phyloP scores from a whole-genome alignment of 64 coral and sea anemone species.

The Pocillopora verrucosa region DNA sequence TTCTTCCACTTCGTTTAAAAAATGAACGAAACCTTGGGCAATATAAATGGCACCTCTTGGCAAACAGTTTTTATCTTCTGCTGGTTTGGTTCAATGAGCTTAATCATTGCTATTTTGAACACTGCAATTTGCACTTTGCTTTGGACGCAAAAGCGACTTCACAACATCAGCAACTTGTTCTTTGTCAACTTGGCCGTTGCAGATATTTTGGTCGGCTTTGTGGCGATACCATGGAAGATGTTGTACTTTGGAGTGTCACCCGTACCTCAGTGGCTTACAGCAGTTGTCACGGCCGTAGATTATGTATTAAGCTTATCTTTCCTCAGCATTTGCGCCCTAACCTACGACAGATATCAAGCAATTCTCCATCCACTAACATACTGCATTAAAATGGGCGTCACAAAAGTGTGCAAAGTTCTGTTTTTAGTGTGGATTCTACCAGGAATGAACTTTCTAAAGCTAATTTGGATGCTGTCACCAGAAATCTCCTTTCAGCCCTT shows the following conservation, averaged over 20 bases:
- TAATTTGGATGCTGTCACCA: conserved; percentile 29
- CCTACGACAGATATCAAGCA: conserved; percentile 34
- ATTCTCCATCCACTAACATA: conserved; percentile 44
- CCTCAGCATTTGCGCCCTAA: conserved; percentile 40
- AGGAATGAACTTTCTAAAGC: conserved; percentile 2
- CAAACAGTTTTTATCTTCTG: neutral
- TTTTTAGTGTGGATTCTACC: conserved; percentile 31
- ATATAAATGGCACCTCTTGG: neutral
- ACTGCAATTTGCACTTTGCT: conserved; percentile 13
- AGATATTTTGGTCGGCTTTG: conserved; percentile 34
- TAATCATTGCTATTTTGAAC: neutral
- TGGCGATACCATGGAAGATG: conserved; percentile 42
- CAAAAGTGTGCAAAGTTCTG: conserved; percentile 5
- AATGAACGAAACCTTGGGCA: conserved; percentile 5
- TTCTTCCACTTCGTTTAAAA: neutral
- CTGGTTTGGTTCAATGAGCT: neutral
- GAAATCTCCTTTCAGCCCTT: neutral
- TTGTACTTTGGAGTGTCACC: neutral
- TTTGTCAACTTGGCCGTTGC: conserved; percentile 33
- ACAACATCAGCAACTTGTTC: conserved; percentile 11
- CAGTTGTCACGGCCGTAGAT: neutral
- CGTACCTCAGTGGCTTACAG: neutral
- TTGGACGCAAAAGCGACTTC: conserved; percentile 19
- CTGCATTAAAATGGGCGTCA: neutral
- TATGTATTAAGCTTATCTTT: conserved; percentile 27